phyloP scores from a whole-genome alignment of 35 echinoderm and acorn worm species.

The Ptychodera flava region DNA sequence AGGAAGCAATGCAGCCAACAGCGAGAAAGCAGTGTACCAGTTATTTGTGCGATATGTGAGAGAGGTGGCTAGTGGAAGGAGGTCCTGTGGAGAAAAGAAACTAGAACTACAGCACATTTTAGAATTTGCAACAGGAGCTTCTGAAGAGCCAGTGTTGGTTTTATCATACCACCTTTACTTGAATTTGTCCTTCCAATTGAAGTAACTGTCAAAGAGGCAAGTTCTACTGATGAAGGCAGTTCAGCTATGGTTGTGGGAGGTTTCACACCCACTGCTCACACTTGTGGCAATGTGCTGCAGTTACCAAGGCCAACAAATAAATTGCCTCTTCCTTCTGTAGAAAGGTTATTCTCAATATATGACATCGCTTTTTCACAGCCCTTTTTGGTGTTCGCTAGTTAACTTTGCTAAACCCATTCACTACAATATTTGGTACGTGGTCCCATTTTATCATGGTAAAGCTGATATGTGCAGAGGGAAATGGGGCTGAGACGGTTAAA shows the following conservation, averaged over 20 bases:
- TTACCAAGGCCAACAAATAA: not conserved
- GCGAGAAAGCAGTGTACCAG: not conserved
- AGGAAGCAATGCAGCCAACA: not conserved
- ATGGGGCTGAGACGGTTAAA: too few relatives aligned
- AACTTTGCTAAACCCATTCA: too few relatives aligned
- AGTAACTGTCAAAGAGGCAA: not conserved
- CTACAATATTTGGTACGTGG: too few relatives aligned
- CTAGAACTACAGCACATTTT: not conserved
- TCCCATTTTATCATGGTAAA: too few relatives aligned
- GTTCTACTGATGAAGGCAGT: not conserved
- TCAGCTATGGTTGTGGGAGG: not conserved
- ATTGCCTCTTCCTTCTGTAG: not conserved
- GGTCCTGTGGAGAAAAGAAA: not conserved
- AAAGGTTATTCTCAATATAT: not conserved
- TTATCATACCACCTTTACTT: not conserved
- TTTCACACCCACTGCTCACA: not conserved
- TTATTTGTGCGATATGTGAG: conserved; percentile 1
- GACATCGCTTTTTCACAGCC: not conserved
- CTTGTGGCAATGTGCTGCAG: not conserved
- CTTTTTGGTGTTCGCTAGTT: not conserved
- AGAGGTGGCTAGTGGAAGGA: not conserved
- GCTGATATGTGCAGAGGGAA: too few relatives aligned
- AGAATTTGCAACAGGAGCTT: not conserved
- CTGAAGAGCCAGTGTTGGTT: not conserved
- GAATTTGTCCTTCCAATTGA: not conserved